phyloP scores from a whole-genome alignment of 2,797 vertebrate genomes.

The Labroides dimidiatus region DNA sequence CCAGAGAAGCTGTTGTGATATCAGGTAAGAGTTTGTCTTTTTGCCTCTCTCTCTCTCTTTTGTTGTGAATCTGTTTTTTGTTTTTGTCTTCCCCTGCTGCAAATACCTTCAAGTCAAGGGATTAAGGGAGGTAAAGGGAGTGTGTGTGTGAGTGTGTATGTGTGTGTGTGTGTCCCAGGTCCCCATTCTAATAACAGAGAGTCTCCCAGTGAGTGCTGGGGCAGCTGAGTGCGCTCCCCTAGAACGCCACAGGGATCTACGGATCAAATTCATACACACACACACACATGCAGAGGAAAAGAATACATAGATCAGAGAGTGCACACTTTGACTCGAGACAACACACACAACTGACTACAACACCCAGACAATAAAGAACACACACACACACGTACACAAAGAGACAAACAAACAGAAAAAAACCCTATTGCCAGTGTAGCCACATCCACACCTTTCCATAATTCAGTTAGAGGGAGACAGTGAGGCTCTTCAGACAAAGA shows the following conservation, averaged over 20 bases:
- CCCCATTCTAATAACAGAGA: conserved; percentile 86
- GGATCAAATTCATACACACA: conserved; percentile 67
- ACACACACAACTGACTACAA: conserved; percentile 33
- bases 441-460: conserved; percentile 75
- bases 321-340: conserved; percentile 57
- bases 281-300: conserved; percentile 7
- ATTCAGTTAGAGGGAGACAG: conserved; percentile 76
- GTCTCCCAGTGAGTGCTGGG: conserved; percentile 81
- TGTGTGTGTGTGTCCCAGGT: conserved; percentile 70
- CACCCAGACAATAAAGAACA: conserved; percentile 32
- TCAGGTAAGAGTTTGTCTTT: conserved; percentile 2
- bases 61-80: conserved; percentile 64
- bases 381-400: conserved; percentile 17
- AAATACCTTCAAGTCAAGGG: conserved; percentile 75
- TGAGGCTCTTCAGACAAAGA: conserved; percentile 63
- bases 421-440: conserved; percentile 65
- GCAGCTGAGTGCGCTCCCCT: conserved; percentile 80
- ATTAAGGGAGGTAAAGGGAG: conserved; percentile 60
- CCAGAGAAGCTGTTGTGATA: too few relatives aligned
- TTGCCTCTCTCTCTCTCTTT: conserved; percentile 22
- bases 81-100: conserved; percentile 58
- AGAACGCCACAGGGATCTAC: conserved; percentile 74
- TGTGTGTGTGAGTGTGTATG: conserved; percentile 8
- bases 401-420: background rate
- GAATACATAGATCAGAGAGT: conserved; percentile 66